A percentile compares a stretch with the other conserved stretches of the same genome.
These are phyloP conservation scores for Hoplodrina ambigua DNA, from an alignment of 2,888 invertebrate species.

Conservation along the genomic window DNA sequence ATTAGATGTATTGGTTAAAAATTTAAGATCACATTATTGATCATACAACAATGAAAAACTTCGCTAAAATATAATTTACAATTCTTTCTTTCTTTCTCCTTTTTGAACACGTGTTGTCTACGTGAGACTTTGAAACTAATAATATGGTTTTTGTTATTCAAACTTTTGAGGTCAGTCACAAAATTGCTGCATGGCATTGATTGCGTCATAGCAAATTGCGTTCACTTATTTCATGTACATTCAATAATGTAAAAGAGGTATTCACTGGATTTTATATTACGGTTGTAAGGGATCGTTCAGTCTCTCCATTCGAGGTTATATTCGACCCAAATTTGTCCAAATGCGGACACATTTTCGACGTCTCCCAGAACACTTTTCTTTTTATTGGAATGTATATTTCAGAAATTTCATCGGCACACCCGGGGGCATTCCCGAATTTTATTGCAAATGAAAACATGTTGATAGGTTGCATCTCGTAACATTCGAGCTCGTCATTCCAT, in stretches of 20 bases:
- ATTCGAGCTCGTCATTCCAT: slow-evolving; percentile 49
- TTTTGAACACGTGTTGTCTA: neutral
- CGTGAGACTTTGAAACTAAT: slow-evolving; percentile 6
- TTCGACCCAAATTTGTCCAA: slow-evolving; percentile 85
- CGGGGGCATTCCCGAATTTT: slow-evolving; percentile 69
- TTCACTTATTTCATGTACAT: slow-evolving; percentile 61
- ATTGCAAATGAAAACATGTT: slow-evolving; percentile 77
- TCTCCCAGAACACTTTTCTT: slow-evolving; percentile 79
- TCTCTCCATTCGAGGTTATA: slow-evolving; percentile 81
- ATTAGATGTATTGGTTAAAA: slow-evolving; percentile 35
- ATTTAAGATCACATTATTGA: slow-evolving; percentile 24
- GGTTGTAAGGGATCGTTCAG: slow-evolving; percentile 80
- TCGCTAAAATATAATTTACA: neutral
- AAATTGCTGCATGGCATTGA: neutral
- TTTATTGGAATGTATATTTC: slow-evolving; percentile 84
- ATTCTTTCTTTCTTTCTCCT: slow-evolving; percentile 1
- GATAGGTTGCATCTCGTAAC: slow-evolving; percentile 72
- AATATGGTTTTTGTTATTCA: neutral
- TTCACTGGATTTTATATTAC: slow-evolving; percentile 80
- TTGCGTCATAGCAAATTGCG: slow-evolving; percentile 8
- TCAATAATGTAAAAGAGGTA: slow-evolving; percentile 78
- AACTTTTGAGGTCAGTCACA: neutral
- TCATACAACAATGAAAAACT: slow-evolving; percentile 15
- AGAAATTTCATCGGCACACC: slow-evolving; percentile 75
- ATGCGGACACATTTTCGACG: slow-evolving; percentile 83